Evolutionary conservation across 2,888 invertebrate genomes (phyloP).

Genomic region (Tinea pellionella): DNA sequence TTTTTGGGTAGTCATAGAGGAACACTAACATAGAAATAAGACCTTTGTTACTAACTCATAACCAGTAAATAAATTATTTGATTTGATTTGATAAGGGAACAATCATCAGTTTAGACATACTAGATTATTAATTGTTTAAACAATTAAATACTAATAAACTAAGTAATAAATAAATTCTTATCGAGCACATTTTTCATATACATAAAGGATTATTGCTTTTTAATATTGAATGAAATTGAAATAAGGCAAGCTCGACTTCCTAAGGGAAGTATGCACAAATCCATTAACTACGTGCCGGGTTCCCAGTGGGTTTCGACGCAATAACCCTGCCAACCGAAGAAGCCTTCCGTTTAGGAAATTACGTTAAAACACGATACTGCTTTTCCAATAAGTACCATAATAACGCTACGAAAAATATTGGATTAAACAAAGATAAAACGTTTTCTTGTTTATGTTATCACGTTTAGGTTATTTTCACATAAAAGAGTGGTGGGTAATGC

Average conservation of each 20-base stretch:
- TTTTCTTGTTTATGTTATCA: neutral
- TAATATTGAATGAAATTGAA: conserved; percentile 14
- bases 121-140: too few species aligned
- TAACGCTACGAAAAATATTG: neutral
- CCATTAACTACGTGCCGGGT: conserved; percentile 50
- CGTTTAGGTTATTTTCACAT: neutral
- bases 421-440: neutral
- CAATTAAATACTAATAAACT: too few species aligned
- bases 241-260: conserved; percentile 2
- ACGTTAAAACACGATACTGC: conserved; percentile 56
- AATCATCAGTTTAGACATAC: too few species aligned
- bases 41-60: too few species aligned
- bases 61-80: too few species aligned
- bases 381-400: conserved; percentile 37
- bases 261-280: conserved; percentile 46
- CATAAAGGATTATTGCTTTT: conserved; percentile 10
- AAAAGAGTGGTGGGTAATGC: too few species aligned
- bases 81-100: too few species aligned
- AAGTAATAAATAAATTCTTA: neutral
- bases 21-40: too few species aligned
- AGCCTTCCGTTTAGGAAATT: conserved; percentile 61
- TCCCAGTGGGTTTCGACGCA: conserved; percentile 26
- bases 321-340: conserved; percentile 16
- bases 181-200: neutral
- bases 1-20: too few species aligned